Evolutionary conservation across 1,140 invertebrate species (phyloP).

Genomic region (Stegodyphus mimosarum): DNA sequence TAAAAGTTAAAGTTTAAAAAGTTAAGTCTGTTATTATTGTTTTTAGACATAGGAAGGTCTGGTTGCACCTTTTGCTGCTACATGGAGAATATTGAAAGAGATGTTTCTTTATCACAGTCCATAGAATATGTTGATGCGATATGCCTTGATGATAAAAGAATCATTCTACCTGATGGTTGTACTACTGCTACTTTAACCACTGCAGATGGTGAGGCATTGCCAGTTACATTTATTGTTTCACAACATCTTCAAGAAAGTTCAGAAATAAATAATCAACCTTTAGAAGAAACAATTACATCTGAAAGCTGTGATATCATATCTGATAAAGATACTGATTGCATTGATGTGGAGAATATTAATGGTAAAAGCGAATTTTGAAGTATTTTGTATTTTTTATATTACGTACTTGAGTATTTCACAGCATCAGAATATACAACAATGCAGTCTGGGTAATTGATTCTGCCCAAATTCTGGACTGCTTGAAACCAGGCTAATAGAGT

Average conservation of each 20-base stretch:
- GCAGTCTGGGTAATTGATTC: no score
- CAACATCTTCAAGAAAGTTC: constrained; percentile 4
- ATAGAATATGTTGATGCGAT: constrained; percentile 49
- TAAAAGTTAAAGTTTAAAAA: no score
- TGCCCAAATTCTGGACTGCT: no score
- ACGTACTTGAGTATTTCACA: no score
- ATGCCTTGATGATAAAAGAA: constrained; percentile 47
- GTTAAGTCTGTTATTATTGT: not conserved
- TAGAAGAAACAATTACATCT: constrained; percentile 1
- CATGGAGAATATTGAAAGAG: not conserved
- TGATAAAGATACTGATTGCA: not conserved
- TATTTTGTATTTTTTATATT: no score
- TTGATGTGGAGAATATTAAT: constrained; percentile 3
- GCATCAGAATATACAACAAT: no score
- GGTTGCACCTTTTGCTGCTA: not conserved
- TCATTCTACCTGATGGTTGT: constrained; percentile 42
- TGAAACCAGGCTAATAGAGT: no score
- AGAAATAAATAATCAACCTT: not conserved
- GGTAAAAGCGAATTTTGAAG: not conserved
- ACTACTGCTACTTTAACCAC: constrained; percentile 42
- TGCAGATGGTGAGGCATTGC: constrained; percentile 29
- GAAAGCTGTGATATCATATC: not conserved
- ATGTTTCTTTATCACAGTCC: not conserved
- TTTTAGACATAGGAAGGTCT: not conserved
- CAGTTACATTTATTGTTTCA: constrained; percentile 49